Evolutionary conservation across 1,140 invertebrate genomes (phyloP), one percentile per base, ranked within the genome.

Genomic region (Trachelipus rathkii): DNA sequence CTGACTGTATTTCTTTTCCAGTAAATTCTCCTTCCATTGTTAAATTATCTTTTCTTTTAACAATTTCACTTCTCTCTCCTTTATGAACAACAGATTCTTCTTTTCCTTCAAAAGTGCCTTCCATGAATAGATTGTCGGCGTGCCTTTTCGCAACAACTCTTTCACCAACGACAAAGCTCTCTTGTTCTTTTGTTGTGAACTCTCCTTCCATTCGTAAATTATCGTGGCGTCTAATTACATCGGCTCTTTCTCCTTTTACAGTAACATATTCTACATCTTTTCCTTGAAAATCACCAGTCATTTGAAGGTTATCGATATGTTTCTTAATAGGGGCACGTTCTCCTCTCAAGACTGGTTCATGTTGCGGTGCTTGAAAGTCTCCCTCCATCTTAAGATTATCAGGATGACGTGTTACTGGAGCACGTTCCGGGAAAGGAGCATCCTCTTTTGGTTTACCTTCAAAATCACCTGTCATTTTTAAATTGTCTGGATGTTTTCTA

Each of bases 101-200:
- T 77, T 73, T 80, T 11, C 78, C 78, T 21, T 79, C 71, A 23
- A 81, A 81, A 46, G 15, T 75, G 0, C 80, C 80, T 74, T 81
- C 80, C 77, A 86, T 85, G 78, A 84, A 84, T 0, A 91, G 82
- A 81, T 90, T 90, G 78, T 90, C 88, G 53, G 85, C 78, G 13
- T 80, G 84, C 78, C 81, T 86, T 24, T 84, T 71, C 10, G 21
- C 23, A 7, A 84, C 74, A 50, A 74, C 19, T 7, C 73, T 75
- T 43, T 74, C 71, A 24, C 75, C n/a, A 24, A 21, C n/a, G n/a
- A 19, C 33, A 46, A 53, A 45, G 24, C 11, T 33, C 19, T 53
- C 74, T 9, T 50, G 43, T 24, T 84, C 60, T 85, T 84, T 76
- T 81, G 78, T 53, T 80, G 50, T 68, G 83, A 83, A 45, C 83